Conservation (phyloP, 2,797 vertebrate species). For the Limnodromus scolopaceus region DNA sequence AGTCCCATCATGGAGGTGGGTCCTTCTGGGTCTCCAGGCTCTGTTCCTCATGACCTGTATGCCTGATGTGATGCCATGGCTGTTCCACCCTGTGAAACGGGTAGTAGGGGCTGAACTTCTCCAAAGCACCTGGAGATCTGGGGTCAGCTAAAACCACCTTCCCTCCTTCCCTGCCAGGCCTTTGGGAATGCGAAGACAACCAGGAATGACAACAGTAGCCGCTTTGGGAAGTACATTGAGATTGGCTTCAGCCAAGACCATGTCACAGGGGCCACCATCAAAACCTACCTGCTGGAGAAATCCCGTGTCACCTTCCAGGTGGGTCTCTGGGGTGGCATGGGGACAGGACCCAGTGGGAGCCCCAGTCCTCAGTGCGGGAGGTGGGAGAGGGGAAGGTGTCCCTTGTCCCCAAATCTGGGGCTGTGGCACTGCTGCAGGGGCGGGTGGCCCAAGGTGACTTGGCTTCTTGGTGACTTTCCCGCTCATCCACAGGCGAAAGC, state of each 20-base stretch:
- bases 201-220: constrained; percentile 87
- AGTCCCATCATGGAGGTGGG: constrained; percentile 86
- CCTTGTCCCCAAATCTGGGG: neutral
- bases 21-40: neutral
- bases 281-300: constrained; percentile 86
- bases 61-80: neutral
- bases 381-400: neutral
- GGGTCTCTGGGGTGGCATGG: neutral
- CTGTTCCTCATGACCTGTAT: neutral
- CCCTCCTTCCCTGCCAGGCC: constrained; percentile 62
- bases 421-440: neutral
- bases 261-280: constrained; percentile 84
- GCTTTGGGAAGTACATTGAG: constrained; percentile 88
- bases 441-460: neutral
- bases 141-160: neutral
- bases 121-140: neutral
- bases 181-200: constrained; percentile 87
- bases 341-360: neutral
- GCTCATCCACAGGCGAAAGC: constrained; percentile 60
- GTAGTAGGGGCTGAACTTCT: neutral
- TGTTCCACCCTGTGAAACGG: neutral
- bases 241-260: constrained; percentile 80
- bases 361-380: neutral
- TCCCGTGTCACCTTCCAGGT: constrained; percentile 87
- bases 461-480: neutral